Base-by-base conservation (phyloP, 2,888 invertebrate genomes). In the Scaeva pyrastri region DNA sequence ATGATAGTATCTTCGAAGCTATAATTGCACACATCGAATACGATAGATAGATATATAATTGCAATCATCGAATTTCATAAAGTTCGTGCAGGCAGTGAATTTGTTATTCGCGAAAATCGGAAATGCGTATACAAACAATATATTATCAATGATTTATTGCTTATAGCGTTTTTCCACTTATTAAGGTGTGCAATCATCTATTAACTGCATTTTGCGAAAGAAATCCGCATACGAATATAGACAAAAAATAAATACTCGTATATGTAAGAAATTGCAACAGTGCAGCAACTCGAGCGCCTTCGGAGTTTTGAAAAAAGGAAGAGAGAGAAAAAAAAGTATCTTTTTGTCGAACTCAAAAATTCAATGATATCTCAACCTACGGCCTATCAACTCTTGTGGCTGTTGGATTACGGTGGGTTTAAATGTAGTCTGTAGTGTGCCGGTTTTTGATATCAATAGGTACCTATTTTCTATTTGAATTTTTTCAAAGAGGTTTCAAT, bases 31-130 rank as follows among this genome's bases (percentile, higher is more conserved):
- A 52, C 23, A 31, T n/a, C n/a, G n/a, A n/a, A n/a, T n/a, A n/a
- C n/a, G n/a, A n/a, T n/a, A n/a, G n/a, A 45, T 1, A 1, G 16
- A 10, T 48, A 45, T 11, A 21, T 62, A 84, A 66, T 81, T 81
- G 70, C 43, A n/a, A 19, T 23, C 52, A 36, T 52, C 56, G 52
- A 48, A 78, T 82, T 86, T 56, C 71, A 77, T 66, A 43, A 36
- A 64, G 48, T 58, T 75, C 82, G 86, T 86, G 82, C 73, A 60
- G 19, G 77, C 77, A 78, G 64, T 58, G 71, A 56, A 86, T 86
- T 77, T 71, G 71, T 86, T 82, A 68, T 43, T 56, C 41, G 21
- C 4, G 36, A 21, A 71, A 77, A 82, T 86, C 86, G 82, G 86
- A 82, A 82, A 82, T 71, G 74, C 50, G 68, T 68, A 70, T 41